Evolutionary conservation across 2,797 vertebrate genomes (phyloP), one percentile per base, ranked within the genome.

Genomic region (Pyrrhura leucotis): DNA sequence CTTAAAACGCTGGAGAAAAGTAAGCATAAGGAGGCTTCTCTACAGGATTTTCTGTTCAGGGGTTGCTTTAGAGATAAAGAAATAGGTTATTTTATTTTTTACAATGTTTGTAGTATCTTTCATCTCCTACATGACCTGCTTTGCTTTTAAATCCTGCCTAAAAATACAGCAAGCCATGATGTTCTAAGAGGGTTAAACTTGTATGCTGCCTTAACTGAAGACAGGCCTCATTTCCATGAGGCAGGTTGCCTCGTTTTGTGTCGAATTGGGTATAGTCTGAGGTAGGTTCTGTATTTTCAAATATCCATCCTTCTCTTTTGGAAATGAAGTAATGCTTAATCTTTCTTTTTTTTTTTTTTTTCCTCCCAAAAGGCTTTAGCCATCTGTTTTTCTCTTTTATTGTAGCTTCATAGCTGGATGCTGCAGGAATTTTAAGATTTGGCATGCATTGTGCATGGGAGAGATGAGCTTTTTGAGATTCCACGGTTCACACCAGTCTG

Each of bases 401-500:
- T 75, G 83, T 91, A 93, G 53, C 96, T 97, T 96, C 93, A 62
- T 69, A 96, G 69, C 87, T 97, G 94, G 74, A 96, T 97, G 69
- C 75, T 95, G 83, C 56, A 83, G 66, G 89, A 96, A 93, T 89
- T 68, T 95, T 90, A 92, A 96, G 93, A 90, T 93, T 84, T 96
- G 91, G 85, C 77, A 67, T 96, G 94, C 79, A 10, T 12, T 67
- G 62, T 76, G 73, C 75, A 56, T 58, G 58, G 26, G 29, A 94
- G 71, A 83, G 54, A 72, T n/a, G 71, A 93, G 88, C 56, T 86
- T 79, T 87, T 47, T 90, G 92, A 68, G 77, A 83, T 90, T 92
- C 56, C 23, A 40, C 0, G 0, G 71, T 77, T 92, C 73, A 16
- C 76, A 53, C 42, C 76, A 80, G 26, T 71, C 47, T 75, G 45